Base-by-base conservation (phyloP, 2,113 vertebrate genomes). In the Microcebus murinus region DNA sequence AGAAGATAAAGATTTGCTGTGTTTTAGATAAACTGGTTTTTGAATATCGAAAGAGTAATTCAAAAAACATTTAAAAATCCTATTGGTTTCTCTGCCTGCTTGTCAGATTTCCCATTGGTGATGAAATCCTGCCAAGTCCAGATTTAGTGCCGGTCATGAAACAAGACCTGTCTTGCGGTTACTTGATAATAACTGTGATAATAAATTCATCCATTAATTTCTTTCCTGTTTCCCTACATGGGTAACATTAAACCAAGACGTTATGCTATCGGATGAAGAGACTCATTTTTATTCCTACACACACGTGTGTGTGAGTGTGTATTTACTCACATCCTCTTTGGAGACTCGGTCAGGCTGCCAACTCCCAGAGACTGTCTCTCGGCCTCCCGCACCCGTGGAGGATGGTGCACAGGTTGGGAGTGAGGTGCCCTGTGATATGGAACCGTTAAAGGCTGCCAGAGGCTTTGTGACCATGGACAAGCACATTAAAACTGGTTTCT, bases 101-200 rank as follows among this genome's bases (percentile, higher is more conserved):
- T 98, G 97, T 98, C 93, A 95, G 90, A 96, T 98, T 97, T 98
- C 98, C 98, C 94, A 98, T 42, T 96, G 97, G 94, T 97, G 96
- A 98, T 96, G 96, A 98, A 97, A 93, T 87, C 48, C 52, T 91
- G 96, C 96, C 97, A 97, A 97, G 84, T 63, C 17, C 91, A 68
- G 92, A 95, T 96, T 74, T 18, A 94, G 84, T 0, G 0, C 0
- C 27, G 52, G 84, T 97, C 55, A 82, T 96, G 97, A 97, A 98
- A 98, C 45, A 82, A 96, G 97, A 96, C 50, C 93, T 85, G 17
- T 1, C 91, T 96, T 98, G 92, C 77, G 95, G 96, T 95, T 96
- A 81, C 95, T 95, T 70, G 14, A 95, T 98, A 95, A 96, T 81
- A 88, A 98, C 96, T 95, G 31, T 52, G 91, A 92, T 97, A 97